Percentiles rank a stretch among this genome's conserved stretches.
These are phyloP conservation scores for Odontocerum albicorne DNA, from an alignment of 2,888 invertebrate genomes.

Conservation along the genomic window DNA sequence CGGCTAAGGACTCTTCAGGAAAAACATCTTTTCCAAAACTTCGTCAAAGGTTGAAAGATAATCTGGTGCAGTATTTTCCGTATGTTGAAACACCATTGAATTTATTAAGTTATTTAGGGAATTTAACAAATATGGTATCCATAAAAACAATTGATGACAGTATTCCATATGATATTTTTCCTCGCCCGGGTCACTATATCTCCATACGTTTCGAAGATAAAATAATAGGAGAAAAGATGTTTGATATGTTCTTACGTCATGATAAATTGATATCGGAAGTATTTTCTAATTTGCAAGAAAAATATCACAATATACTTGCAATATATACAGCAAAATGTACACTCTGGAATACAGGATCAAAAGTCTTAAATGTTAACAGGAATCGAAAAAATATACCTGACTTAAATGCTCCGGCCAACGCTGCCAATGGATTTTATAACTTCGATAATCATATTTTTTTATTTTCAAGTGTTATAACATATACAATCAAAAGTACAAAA, in stretches of 20 bases:
- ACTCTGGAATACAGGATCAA: constrained; percentile 21
- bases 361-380: neutral
- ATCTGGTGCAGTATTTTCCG: constrained; percentile 57
- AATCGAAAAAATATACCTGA: neutral
- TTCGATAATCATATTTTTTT: constrained; percentile 20
- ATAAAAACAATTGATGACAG: constrained; percentile 50
- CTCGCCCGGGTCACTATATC: constrained; percentile 52
- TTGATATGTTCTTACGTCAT: constrained; percentile 60
- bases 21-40: constrained; percentile 49
- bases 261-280: constrained; percentile 61
- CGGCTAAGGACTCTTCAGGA: constrained; percentile 50
- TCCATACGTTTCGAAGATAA: constrained; percentile 63
- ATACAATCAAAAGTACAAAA: too few species aligned
- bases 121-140: constrained; percentile 45
- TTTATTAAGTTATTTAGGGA: constrained; percentile 56
- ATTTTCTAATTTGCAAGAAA: constrained; percentile 51
- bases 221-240: constrained; percentile 55
- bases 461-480: too few species aligned
- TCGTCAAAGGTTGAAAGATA: constrained; percentile 42
- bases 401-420: neutral
- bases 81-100: constrained; percentile 62
- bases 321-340: constrained; percentile 58
- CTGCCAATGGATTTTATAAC: constrained; percentile 25
- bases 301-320: constrained; percentile 53
- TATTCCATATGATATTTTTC: constrained; percentile 45